Percentiles rank a stretch among this genome's conserved stretches.
These are phyloP conservation scores for Perdita meconis DNA, from an alignment of 2,888 invertebrate species.

Conservation along the genomic window DNA sequence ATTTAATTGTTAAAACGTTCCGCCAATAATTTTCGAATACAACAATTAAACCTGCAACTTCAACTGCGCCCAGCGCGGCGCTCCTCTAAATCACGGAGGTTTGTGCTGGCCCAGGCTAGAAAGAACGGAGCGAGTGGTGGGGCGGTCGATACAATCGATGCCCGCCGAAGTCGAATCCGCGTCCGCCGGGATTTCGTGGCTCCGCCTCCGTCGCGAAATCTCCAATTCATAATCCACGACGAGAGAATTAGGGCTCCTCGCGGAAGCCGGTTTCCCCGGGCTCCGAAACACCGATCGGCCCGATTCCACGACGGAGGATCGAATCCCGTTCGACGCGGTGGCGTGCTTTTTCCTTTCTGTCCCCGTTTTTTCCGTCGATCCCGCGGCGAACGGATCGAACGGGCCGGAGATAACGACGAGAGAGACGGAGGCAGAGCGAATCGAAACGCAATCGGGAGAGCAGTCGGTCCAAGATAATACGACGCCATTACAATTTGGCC, in stretches of 20 bases:
- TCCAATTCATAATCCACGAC: conserved; percentile 13
- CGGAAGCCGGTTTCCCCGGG: neutral
- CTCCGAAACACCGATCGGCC: neutral
- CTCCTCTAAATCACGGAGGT: neutral
- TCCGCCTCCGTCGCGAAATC: neutral
- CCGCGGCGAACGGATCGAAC: conserved; percentile 2
- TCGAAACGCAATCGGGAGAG: conserved; percentile 46
- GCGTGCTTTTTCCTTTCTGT: too few species aligned
- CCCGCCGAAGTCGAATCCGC: too few species aligned
- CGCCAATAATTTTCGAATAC: conserved; percentile 24
- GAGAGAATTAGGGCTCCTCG: neutral
- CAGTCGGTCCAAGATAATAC: conserved; percentile 62
- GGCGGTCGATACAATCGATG: neutral
- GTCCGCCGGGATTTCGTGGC: neutral
- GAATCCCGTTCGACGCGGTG: conserved; percentile 20
- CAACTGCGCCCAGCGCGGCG: neutral
- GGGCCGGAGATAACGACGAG: conserved; percentile 17
- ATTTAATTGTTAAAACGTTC: conserved; percentile 31
- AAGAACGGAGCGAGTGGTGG: neutral
- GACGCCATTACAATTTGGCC: conserved; percentile 64
- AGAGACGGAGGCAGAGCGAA: neutral
- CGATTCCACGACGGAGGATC: conserved; percentile 7
- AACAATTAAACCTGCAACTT: conserved; percentile 30
- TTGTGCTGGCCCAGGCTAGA: neutral
- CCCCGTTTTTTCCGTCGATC: too few species aligned